Evolutionary conservation across 2,888 invertebrate species (phyloP).

Genomic region (Sinohyriopsis cumingii): DNA sequence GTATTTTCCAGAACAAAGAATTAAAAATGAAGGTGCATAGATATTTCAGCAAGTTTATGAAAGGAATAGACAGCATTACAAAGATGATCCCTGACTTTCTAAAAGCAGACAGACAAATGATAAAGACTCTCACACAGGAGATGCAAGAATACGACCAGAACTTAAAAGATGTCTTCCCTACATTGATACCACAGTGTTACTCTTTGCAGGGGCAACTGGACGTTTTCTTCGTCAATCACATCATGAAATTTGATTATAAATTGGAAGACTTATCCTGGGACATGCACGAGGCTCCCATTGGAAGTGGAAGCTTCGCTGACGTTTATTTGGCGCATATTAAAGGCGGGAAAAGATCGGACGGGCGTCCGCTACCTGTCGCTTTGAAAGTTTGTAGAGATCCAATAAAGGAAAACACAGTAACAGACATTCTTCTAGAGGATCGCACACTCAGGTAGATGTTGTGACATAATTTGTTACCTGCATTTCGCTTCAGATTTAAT

Average conservation of each 20-base stretch:
- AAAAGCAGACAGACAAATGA: slow-evolving; percentile 53
- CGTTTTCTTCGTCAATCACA: slow-evolving; percentile 53
- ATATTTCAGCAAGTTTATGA: slow-evolving; percentile 51
- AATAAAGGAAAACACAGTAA: slow-evolving; percentile 42
- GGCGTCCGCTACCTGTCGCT: slow-evolving; percentile 35
- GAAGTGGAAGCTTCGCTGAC: slow-evolving; percentile 61
- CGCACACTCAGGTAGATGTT: slow-evolving; percentile 51
- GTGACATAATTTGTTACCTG: not conserved
- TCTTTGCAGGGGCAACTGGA: slow-evolving; percentile 51
- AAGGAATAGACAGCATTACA: slow-evolving; percentile 49
- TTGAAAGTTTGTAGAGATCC: slow-evolving; percentile 51
- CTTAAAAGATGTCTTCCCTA: slow-evolving; percentile 45
- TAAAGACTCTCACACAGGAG: slow-evolving; percentile 46
- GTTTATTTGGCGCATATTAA: slow-evolving; percentile 46
- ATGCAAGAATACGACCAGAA: slow-evolving; percentile 41
- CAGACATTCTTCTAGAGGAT: slow-evolving; percentile 58
- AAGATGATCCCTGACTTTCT: slow-evolving; percentile 59
- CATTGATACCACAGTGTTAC: slow-evolving; percentile 28
- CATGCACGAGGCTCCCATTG: slow-evolving; percentile 36
- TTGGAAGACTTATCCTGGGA: slow-evolving; percentile 49
- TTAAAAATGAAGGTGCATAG: slow-evolving; percentile 42
- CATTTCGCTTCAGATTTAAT: too few species aligned
- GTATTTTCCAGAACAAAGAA: slow-evolving; percentile 39
- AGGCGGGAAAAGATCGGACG: slow-evolving; percentile 2
- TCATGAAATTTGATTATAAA: slow-evolving; percentile 57